Evolutionary conservation across 2,797 vertebrate species (phyloP), one percentile per base, ranked within the genome.

Genomic region (Pitangus sulphuratus): DNA sequence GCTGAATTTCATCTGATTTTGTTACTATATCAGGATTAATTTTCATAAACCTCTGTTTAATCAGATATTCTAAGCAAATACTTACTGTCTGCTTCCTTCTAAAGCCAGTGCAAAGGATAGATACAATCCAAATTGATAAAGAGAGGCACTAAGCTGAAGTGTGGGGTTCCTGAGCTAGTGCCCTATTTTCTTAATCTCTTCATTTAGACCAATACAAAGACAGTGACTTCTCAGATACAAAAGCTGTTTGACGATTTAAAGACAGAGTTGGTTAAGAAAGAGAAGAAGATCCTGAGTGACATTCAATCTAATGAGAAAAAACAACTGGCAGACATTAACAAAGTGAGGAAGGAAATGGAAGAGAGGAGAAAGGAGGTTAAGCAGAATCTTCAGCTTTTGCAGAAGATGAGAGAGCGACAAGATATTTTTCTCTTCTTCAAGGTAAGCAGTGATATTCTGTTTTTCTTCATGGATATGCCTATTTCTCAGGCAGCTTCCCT

Each of bases 361-460:
- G 4, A 84, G 68, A 79, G 25, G 58, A 94, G 42, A 76, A 25
- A 66, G 18, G 35, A 53, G 39, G 21, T 40, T 90, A 18, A 1
- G 5, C 60, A 80, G 69, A 53, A 44, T 44, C 84, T 96, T 83
- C 58, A 68, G 70, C 76, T 75, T 51, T 82, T 95, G 71, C 72
- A 91, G 90, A 56, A 65, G 26, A 42, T 80, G 18, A 89, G 37
- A 42, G 21, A 47, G 3, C 72, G 96, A 79, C 8, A 25, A 60
- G 95, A 91, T 75, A 5, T 9, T 61, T 91, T 90, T 22, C n/a
- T 50, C 42, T 96, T 97, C 79, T 11, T 87, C 66, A 96, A 68
- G 61, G 95, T 96, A 91, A 94, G 84, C 42, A 48, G 64, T 6
- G 4, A 8, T 58, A 28, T 71, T 91, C 37, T 45, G 30, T 25